A percentile compares a stretch with the other conserved stretches of the same genome.
phyloP scores from a whole-genome alignment of 2,888 invertebrate species.

The Xestia sexstrigata region DNA sequence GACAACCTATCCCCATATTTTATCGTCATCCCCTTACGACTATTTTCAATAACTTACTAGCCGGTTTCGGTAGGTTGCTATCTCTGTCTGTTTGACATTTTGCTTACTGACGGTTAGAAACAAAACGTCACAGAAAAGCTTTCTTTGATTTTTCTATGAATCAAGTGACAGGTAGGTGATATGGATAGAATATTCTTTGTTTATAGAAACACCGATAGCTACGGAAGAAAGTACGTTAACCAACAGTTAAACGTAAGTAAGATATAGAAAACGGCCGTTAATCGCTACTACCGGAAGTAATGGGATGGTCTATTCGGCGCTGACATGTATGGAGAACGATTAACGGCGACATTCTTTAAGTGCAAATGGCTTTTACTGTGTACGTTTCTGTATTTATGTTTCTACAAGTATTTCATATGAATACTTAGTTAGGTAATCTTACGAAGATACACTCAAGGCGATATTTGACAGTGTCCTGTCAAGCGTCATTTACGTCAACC shows the following conservation, averaged over 20 bases:
- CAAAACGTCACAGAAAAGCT: too few relatives aligned
- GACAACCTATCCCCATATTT: background rate
- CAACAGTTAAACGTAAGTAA: too few relatives aligned
- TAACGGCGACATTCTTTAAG: constrained; percentile 11
- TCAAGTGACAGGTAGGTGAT: too few relatives aligned
- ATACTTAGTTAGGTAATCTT: background rate
- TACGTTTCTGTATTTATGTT: background rate
- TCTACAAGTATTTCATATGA: background rate
- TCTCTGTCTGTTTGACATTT: too few relatives aligned
- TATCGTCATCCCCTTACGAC: constrained; percentile 1
- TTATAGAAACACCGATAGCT: too few relatives aligned
- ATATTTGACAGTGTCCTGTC: constrained; percentile 32
- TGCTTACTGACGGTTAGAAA: too few relatives aligned
- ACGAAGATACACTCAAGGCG: constrained; percentile 14
- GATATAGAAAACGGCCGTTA: background rate
- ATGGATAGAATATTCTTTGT: too few relatives aligned
- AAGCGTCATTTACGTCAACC: constrained; percentile 19
- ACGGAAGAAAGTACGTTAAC: too few relatives aligned
- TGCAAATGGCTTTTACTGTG: constrained; percentile 10
- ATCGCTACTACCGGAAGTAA: constrained; percentile 17
- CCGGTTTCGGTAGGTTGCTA: too few relatives aligned
- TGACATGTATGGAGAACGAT: constrained; percentile 22
- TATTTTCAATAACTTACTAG: too few relatives aligned
- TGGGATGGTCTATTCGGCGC: constrained; percentile 7
- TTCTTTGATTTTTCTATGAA: too few relatives aligned